Evolutionary conservation across 2,888 invertebrate species (phyloP).

Genomic region (Cistogaster globosa): DNA sequence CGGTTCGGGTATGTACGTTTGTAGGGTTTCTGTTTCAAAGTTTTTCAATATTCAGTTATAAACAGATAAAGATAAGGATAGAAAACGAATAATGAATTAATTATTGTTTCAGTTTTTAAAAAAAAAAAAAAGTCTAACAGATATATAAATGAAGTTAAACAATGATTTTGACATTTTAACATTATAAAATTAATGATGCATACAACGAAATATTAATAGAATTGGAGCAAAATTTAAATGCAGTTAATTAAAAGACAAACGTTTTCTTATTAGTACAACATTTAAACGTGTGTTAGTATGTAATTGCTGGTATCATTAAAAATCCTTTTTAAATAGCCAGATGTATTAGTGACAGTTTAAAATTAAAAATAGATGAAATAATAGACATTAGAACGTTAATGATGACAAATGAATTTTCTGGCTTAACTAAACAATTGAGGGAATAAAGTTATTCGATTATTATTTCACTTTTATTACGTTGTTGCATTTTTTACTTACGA

Average conservation of each 20-base stretch:
- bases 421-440: conserved; percentile 39
- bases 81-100: neutral
- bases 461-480: conserved; percentile 14
- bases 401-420: conserved; percentile 42
- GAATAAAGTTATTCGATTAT: conserved; percentile 10
- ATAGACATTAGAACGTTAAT: neutral
- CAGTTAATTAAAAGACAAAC: conserved; percentile 28
- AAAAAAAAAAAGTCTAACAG: neutral
- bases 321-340: conserved; percentile 4
- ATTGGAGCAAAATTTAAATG: neutral
- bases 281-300: conserved; percentile 11
- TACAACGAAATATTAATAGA: neutral
- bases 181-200: neutral
- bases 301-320: conserved; percentile 9
- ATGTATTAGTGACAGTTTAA: conserved; percentile 30
- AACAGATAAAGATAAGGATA: neutral
- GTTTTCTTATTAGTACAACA: conserved; percentile 28
- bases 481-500: conserved; percentile 63
- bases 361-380: neutral
- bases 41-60: neutral
- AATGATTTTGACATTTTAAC: neutral
- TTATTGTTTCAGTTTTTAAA: neutral
- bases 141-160: neutral
- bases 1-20: conserved; percentile 58
- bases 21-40: conserved; percentile 58